Percentiles rank a stretch among this genome's conserved stretches.
Conservation (phyloP, 2,797 vertebrate species). For the Florisuga fusca region DNA sequence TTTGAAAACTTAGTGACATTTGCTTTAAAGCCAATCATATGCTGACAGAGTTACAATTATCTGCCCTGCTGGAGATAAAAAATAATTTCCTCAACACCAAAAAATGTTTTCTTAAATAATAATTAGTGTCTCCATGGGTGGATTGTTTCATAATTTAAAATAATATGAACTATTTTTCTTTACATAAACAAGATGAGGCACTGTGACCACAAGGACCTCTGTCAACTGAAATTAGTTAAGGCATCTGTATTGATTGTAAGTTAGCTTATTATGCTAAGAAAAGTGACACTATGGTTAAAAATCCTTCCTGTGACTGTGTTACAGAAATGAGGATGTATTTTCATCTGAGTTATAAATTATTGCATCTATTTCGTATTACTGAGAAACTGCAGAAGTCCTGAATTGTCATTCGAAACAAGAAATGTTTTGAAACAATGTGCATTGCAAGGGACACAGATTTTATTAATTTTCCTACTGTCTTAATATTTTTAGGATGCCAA, state of each 20-base stretch:
- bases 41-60: conserved; percentile 16
- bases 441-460: background rate
- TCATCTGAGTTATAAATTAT: background rate
- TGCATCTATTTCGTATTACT: background rate
- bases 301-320: background rate
- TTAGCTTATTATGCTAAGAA: background rate
- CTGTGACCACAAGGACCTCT: conserved; percentile 53
- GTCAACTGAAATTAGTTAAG: conserved; percentile 62
- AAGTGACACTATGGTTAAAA: background rate
- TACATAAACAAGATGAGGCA: conserved; percentile 31
- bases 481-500: no score
- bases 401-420: background rate
- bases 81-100: conserved; percentile 45
- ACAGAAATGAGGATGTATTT: background rate
- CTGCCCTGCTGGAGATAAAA: conserved; percentile 22
- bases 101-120: conserved; percentile 65
- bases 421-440: background rate
- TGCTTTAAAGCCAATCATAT: background rate
- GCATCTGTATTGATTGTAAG: conserved; percentile 17
- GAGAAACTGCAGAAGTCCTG: background rate
- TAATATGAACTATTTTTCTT: conserved; percentile 35
- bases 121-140: conserved; percentile 63
- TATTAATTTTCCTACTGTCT: background rate
- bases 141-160: conserved; percentile 56
- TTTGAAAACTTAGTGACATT: background rate